Percentiles rank a stretch among this genome's conserved stretches.
Evolutionary conservation across 2,888 invertebrate species (phyloP).

Genomic region (Sminthurides aquaticus): DNA sequence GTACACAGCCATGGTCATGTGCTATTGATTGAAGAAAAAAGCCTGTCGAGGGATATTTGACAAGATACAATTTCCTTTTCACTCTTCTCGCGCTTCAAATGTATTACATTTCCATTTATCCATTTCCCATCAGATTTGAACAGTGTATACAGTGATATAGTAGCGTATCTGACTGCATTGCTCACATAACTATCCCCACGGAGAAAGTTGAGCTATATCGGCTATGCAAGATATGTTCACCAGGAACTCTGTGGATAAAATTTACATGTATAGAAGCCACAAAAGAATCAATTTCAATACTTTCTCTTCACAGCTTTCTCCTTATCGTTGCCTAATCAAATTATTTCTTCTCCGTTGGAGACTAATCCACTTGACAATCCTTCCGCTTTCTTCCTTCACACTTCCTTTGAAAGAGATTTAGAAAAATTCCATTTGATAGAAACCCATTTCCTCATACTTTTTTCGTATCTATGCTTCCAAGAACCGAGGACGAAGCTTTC

Average conservation of each 20-base stretch:
- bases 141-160: neutral
- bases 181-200: no score
- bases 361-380: slow-evolving; percentile 20
- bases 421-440: slow-evolving; percentile 10
- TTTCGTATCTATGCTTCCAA: no score
- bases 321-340: slow-evolving; percentile 17
- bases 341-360: slow-evolving; percentile 23
- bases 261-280: neutral
- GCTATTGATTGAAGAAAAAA: neutral
- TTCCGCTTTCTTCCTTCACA: slow-evolving; percentile 2
- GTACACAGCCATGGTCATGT: neutral
- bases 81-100: no score
- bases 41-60: neutral
- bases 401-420: slow-evolving; percentile 4
- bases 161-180: no score
- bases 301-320: neutral
- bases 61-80: neutral
- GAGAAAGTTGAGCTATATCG: no score
- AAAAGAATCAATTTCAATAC: slow-evolving; percentile 3
- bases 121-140: neutral
- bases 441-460: neutral
- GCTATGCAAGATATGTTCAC: no score
- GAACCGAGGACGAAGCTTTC: neutral
- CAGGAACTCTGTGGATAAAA: neutral
- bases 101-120: neutral